These are phyloP conservation scores for Oreohelix idahoensis DNA, from an alignment of 1,140 invertebrate species.

Conservation along the genomic window DNA sequence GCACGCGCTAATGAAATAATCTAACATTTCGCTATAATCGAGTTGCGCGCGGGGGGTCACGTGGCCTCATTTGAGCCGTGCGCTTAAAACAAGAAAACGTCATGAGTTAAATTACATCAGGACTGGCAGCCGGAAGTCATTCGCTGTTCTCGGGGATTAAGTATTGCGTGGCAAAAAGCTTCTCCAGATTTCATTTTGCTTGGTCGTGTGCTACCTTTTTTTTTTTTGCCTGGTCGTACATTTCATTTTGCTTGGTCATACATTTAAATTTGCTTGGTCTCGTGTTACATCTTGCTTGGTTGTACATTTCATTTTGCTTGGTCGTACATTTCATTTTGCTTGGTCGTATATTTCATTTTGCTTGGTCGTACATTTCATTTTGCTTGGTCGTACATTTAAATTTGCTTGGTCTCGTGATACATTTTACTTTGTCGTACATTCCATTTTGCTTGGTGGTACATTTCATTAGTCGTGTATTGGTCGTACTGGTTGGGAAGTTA, in stretches of 20 bases:
- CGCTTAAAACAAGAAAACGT: constrained; percentile 41
- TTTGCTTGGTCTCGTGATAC: not conserved
- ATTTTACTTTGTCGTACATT: constrained; percentile 8
- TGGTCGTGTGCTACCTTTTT: constrained; percentile 24
- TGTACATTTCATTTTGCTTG: constrained; percentile 23
- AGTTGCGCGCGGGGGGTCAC: constrained; percentile 38
- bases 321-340: not conserved
- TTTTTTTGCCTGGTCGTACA: constrained; percentile 22
- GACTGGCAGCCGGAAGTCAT: constrained; percentile 36
- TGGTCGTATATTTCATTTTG: constrained; percentile 9
- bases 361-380: constrained; percentile 32
- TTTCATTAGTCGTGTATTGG: not conserved
- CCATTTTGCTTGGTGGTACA: constrained; percentile 5
- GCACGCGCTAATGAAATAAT: constrained; percentile 36
- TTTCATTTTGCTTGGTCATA: constrained; percentile 20
- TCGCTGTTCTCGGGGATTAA: constrained; percentile 27
- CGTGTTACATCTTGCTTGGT: not conserved
- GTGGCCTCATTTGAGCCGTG: constrained; percentile 36
- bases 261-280: not conserved
- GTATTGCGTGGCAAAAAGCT: constrained; percentile 37
- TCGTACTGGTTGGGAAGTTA: too few relatives aligned
- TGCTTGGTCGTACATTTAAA: not conserved
- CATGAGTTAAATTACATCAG: constrained; percentile 40
- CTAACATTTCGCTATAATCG: constrained; percentile 40
- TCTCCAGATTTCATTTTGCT: constrained; percentile 24